phyloP scores from a whole-genome alignment of 2,888 invertebrate species.

The Orthonychiurus folsomi region DNA sequence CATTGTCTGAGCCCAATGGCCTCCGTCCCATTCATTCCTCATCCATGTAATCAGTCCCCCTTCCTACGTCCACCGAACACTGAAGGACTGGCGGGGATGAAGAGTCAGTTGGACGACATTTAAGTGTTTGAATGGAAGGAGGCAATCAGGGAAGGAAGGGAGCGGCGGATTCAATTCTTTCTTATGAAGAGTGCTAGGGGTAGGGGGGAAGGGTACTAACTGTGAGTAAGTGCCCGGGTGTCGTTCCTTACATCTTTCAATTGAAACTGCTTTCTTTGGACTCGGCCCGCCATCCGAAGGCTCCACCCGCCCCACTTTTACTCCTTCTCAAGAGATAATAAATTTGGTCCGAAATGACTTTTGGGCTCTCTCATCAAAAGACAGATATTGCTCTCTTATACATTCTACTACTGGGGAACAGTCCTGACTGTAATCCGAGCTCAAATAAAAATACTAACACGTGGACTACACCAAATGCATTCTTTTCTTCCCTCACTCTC shows the following conservation, averaged over 20 bases:
- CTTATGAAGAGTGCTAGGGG: background rate
- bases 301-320: conserved; percentile 10
- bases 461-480: background rate
- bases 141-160: background rate
- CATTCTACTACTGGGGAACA: too few species aligned
- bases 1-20: background rate
- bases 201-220: background rate
- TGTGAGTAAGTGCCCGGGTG: background rate
- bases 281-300: background rate
- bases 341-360: conserved; percentile 15
- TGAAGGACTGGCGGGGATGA: too few species aligned
- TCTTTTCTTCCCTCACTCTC: background rate
- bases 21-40: background rate
- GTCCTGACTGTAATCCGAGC: conserved; percentile 7
- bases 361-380: conserved; percentile 13
- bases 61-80: too few species aligned
- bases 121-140: background rate
- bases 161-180: too few species aligned
- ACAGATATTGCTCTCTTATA: conserved; percentile 15
- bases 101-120: too few species aligned
- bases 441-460: conserved; percentile 6
- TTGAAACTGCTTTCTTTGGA: conserved; percentile 12
- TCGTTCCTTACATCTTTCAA: conserved; percentile 9
- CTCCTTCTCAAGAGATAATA: conserved; percentile 12
- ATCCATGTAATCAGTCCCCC: background rate